These are phyloP conservation scores for Montipora capricornis DNA, from an alignment of 64 coral and sea anemone genomes.

Conservation along the genomic window DNA sequence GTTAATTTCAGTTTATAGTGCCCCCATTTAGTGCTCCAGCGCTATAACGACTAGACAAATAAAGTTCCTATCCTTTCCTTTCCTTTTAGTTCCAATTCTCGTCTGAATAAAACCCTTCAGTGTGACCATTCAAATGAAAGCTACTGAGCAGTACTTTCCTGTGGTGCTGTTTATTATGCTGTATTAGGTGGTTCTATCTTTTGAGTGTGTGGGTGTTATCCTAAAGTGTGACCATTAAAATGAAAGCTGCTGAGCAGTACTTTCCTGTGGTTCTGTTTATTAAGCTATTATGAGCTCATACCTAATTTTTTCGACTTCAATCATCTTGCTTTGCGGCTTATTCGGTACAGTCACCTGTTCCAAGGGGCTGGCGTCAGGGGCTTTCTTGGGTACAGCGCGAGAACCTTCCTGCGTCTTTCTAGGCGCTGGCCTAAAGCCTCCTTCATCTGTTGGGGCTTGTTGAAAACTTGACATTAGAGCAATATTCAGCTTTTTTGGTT, in stretches of 20 bases:
- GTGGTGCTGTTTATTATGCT: background rate
- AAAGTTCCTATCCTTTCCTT: no score
- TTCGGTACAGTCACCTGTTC: background rate
- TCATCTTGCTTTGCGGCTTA: background rate
- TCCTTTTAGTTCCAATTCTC: no score
- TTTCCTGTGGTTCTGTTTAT: background rate
- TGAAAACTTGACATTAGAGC: constrained; percentile 10
- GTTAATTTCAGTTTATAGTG: no score
- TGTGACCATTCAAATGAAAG: no score
- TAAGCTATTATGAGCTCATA: background rate
- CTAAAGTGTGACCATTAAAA: background rate
- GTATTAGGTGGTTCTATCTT: background rate
- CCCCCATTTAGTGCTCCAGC: no score
- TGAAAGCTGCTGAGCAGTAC: background rate
- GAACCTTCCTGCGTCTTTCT: background rate
- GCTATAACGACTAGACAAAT: no score
- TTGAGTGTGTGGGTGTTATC: background rate
- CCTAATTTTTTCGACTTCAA: constrained; percentile 4
- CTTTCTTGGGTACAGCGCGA: no score
- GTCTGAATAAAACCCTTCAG: no score
- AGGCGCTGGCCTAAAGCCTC: background rate
- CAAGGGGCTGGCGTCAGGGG: background rate
- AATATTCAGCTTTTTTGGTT: constrained; percentile 47
- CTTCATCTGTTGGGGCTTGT: background rate
- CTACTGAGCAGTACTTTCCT: no score